Percentiles rank a stretch among this genome's conserved stretches.
Conservation (phyloP, 2,797 vertebrate genomes). For the Psittacula derbiana region DNA sequence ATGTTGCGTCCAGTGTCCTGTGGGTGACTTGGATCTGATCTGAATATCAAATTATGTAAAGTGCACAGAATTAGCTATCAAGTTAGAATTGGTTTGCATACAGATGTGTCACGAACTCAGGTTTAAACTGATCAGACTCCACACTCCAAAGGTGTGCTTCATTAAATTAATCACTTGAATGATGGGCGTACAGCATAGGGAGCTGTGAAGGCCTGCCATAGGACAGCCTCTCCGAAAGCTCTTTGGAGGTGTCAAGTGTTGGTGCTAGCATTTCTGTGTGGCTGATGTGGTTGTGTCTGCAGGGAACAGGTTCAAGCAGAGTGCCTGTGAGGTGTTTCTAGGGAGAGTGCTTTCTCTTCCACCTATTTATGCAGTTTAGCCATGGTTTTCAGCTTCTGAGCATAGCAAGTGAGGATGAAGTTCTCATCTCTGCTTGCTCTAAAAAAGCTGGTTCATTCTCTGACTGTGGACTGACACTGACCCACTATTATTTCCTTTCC, state of each 20-base stretch:
- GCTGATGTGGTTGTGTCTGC: neutral
- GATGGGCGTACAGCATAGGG: neutral
- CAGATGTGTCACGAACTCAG: fast-evolving
- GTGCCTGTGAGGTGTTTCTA: neutral
- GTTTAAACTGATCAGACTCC: neutral
- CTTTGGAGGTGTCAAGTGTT: fast-evolving
- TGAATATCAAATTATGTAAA: neutral
- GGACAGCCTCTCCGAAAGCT: neutral
- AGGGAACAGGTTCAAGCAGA: neutral
- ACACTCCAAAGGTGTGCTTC: neutral
- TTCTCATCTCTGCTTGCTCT: neutral
- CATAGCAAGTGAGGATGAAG: neutral
- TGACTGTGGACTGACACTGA: neutral
- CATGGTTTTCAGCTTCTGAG: neutral
- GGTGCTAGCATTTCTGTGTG: neutral
- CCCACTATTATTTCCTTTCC: neutral
- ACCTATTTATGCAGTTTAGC: neutral
- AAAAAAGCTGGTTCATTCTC: neutral
- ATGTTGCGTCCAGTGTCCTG: neutral
- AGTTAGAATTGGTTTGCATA: neutral
- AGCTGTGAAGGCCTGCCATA: neutral
- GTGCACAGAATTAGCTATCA: neutral
- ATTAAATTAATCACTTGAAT: neutral
- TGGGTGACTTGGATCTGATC: neutral
- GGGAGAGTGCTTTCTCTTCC: neutral